These are phyloP conservation scores for Heteromormyrus szaboi DNA, from an alignment of 2,797 vertebrate species.

Conservation along the genomic window DNA sequence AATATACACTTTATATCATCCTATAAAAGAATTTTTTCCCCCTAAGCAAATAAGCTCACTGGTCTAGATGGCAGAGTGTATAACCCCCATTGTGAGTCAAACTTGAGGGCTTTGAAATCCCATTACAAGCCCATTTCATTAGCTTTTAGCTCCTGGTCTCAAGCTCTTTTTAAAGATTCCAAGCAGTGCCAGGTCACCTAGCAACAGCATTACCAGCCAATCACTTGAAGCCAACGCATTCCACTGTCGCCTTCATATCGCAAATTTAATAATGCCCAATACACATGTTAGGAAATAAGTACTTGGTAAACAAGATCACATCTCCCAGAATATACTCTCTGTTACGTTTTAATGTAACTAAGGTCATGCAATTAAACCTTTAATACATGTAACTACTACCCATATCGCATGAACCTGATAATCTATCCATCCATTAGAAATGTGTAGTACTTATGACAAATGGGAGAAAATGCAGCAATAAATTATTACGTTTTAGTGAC, in stretches of 20 bases:
- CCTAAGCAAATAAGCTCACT: slow-evolving; percentile 9
- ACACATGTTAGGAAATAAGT: neutral
- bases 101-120: slow-evolving; percentile 6
- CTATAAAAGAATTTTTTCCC: neutral
- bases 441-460: neutral
- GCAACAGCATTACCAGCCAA: slow-evolving; percentile 11
- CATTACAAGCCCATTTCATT: slow-evolving; percentile 4
- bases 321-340: neutral
- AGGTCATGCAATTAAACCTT: slow-evolving; percentile 31
- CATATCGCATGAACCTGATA: neutral
- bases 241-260: neutral
- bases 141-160: slow-evolving; percentile 3
- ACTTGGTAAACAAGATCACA: neutral
- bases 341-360: neutral
- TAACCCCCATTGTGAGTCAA: neutral
- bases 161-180: slow-evolving; percentile 4
- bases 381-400: slow-evolving; percentile 27
- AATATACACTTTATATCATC: neutral
- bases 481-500: neutral
- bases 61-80: neutral
- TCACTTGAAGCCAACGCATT: neutral
- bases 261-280: slow-evolving; percentile 7
- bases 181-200: neutral
- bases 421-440: neutral
- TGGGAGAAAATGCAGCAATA: neutral